Evolutionary conservation across 2,888 invertebrate genomes (phyloP).

Genomic region (Philopedon plagiatum): DNA sequence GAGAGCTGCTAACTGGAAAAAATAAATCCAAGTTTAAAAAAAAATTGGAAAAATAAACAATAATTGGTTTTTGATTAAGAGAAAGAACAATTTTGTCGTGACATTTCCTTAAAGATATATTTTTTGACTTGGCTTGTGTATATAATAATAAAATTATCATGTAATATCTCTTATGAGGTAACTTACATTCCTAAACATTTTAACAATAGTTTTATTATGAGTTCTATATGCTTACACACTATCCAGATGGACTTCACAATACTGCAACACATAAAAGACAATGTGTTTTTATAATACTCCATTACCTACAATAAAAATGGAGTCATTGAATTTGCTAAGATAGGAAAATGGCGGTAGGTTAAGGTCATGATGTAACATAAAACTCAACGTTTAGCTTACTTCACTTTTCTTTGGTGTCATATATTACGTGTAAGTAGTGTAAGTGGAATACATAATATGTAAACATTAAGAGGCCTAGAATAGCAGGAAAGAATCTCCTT

Average conservation of each 20-base stretch:
- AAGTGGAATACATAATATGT: background rate
- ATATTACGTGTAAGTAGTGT: background rate
- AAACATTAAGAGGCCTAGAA: conserved; percentile 13
- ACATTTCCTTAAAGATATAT: too few relatives aligned
- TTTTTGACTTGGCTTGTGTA: too few relatives aligned
- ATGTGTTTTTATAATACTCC: conserved; percentile 40
- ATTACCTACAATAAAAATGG: conserved; percentile 10
- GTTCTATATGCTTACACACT: background rate
- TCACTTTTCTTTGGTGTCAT: conserved; percentile 32
- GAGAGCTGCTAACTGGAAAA: conserved; percentile 6
- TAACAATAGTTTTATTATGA: background rate
- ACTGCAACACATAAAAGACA: conserved; percentile 1
- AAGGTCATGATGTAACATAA: conserved; percentile 43
- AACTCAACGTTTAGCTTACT: conserved; percentile 9
- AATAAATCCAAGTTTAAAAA: too few relatives aligned
- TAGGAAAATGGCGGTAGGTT: conserved; percentile 39
- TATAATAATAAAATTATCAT: background rate
- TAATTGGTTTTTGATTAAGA: too few relatives aligned
- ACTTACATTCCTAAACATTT: conserved; percentile 32
- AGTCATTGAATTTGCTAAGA: conserved; percentile 30
- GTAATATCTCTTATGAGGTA: background rate
- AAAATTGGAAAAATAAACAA: too few relatives aligned
- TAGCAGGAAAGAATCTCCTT: too few relatives aligned
- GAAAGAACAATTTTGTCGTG: too few relatives aligned
- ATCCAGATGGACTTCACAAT: background rate